phyloP scores from a whole-genome alignment of 64 coral and sea anemone genomes.

The Anthopleura sola region DNA sequence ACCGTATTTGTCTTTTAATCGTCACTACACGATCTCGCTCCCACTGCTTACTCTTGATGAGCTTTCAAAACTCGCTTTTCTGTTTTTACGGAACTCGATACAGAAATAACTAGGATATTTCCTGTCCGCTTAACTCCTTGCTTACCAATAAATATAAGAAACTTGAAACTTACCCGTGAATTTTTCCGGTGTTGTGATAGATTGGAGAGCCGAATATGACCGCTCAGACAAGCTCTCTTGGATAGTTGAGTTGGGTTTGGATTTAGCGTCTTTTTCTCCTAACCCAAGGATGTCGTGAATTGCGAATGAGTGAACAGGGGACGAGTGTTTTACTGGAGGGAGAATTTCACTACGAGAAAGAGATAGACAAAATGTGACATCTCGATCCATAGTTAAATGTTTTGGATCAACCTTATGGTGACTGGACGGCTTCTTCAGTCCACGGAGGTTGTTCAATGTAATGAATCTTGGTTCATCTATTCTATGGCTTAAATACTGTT shows the following conservation, averaged over 20 bases:
- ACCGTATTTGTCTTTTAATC: constrained; percentile 53
- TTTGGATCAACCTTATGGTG: neutral
- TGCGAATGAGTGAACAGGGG: constrained; percentile 85
- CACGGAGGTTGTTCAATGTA: neutral
- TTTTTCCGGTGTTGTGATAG: constrained; percentile 23
- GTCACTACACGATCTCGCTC: neutral
- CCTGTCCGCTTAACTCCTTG: neutral
- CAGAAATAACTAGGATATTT: constrained; percentile 21
- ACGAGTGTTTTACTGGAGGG: constrained; percentile 75
- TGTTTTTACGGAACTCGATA: constrained; percentile 29
- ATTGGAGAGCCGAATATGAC: constrained; percentile 5
- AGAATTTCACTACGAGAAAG: constrained; percentile 52
- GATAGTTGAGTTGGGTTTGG: neutral
- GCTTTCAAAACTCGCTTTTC: neutral
- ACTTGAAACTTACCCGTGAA: constrained; percentile 22
- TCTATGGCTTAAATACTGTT: constrained; percentile 65
- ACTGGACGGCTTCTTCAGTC: neutral
- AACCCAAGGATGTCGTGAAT: constrained; percentile 92
- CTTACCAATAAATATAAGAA: constrained; percentile 18
- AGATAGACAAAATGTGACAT: constrained; percentile 69
- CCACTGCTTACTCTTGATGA: neutral
- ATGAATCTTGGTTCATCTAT: neutral
- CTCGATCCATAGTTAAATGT: constrained; percentile 53
- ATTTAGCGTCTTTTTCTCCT: constrained; percentile 56
- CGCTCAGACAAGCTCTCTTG: neutral